Percentiles rank a stretch among this genome's conserved stretches.
phyloP scores from a whole-genome alignment of 2,113 vertebrate genomes.

The Phrynocephalus versicolor region DNA sequence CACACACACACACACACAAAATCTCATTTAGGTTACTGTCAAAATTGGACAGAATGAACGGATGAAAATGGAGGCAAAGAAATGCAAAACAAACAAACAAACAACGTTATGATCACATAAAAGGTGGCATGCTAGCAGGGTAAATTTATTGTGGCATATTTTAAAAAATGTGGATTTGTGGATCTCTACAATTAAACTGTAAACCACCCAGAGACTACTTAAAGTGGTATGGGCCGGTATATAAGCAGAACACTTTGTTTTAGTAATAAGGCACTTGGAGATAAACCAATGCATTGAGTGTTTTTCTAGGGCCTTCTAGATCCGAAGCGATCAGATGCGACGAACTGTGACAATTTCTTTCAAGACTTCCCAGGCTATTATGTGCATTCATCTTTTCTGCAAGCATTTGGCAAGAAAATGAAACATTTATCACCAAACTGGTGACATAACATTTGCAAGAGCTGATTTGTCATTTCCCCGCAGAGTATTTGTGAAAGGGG shows the following conservation, averaged over 20 bases:
- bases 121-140: too few relatives aligned
- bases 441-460: conserved; percentile 41
- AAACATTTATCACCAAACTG: conserved; percentile 55
- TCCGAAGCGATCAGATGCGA: conserved; percentile 22
- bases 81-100: background rate
- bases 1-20: too few relatives aligned
- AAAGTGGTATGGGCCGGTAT: too few relatives aligned
- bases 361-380: conserved; percentile 27
- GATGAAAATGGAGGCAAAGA: background rate
- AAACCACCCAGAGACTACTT: too few relatives aligned
- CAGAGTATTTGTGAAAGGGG: conserved; percentile 12
- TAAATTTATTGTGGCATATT: background rate
- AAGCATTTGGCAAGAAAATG: conserved; percentile 3
- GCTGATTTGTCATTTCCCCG: conserved; percentile 28
- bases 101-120: too few relatives aligned
- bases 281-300: background rate
- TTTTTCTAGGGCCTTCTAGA: conserved; percentile 4
- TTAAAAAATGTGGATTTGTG: background rate
- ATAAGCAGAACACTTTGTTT: too few relatives aligned
- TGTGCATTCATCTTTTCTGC: conserved; percentile 13
- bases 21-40: too few relatives aligned
- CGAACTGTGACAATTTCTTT: conserved; percentile 49
- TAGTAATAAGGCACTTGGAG: conserved; percentile 5
- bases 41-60: too few relatives aligned
- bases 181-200: too few relatives aligned